phyloP scores from a whole-genome alignment of 2,888 invertebrate species.

The Aphodius granarius region DNA sequence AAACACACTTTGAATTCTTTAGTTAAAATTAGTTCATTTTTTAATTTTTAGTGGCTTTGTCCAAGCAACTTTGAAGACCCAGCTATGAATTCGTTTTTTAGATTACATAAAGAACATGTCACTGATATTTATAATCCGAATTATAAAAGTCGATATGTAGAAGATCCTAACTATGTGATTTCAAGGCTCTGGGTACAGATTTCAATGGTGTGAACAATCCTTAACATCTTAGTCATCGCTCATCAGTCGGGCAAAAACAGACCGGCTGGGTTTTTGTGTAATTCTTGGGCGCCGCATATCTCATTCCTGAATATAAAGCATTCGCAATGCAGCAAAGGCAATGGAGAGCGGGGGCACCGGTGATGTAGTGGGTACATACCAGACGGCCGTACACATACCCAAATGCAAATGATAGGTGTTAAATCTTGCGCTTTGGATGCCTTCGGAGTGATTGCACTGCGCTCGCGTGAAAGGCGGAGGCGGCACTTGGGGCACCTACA shows the following conservation, averaged over 20 bases:
- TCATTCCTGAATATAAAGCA: slow-evolving; percentile 13
- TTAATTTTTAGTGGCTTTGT: no score
- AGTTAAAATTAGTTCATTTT: no score
- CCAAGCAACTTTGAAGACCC: no score
- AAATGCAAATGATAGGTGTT: slow-evolving; percentile 41
- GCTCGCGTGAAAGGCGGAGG: slow-evolving; percentile 21
- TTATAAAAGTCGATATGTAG: no score
- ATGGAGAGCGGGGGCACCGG: slow-evolving; percentile 20
- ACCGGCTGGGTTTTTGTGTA: slow-evolving; percentile 2
- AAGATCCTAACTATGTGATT: no score
- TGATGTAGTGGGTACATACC: slow-evolving; percentile 32
- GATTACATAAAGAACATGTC: no score
- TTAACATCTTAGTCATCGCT: background rate
- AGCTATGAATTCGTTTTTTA: no score
- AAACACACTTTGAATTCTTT: no score
- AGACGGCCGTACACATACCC: slow-evolving; percentile 36
- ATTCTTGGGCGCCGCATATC: slow-evolving; percentile 10
- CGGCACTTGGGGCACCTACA: slow-evolving; percentile 23
- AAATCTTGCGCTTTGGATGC: slow-evolving; percentile 35
- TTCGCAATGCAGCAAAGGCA: slow-evolving; percentile 3
- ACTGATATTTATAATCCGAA: no score
- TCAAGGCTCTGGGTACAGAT: no score
- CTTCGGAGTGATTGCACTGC: slow-evolving; percentile 25
- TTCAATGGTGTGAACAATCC: no score
- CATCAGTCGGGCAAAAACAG: background rate